Percentiles rank a stretch among this genome's conserved stretches.
Evolutionary conservation across 1,140 invertebrate genomes (phyloP).

Genomic region (Zophobas morio): DNA sequence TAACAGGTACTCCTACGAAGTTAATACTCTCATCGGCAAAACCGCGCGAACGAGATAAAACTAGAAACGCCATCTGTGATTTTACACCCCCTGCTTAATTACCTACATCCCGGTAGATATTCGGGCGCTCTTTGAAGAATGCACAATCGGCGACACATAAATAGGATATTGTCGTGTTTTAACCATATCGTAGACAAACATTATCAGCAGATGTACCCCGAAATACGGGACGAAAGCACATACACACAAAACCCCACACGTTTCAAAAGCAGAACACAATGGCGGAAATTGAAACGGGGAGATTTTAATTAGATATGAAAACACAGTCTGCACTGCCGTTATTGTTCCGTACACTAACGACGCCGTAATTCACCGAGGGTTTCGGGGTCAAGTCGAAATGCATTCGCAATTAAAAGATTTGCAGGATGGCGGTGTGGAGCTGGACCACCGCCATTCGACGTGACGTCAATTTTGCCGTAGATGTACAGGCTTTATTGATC

Average conservation of each 20-base stretch:
- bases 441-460: too few species aligned
- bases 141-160: constrained; percentile 45
- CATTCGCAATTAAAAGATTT: constrained; percentile 46
- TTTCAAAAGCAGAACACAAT: constrained; percentile 46
- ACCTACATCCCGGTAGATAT: constrained; percentile 41
- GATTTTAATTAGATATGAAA: constrained; percentile 59
- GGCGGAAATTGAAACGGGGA: constrained; percentile 57
- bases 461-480: too few species aligned
- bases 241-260: constrained; percentile 34
- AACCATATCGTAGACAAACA: constrained; percentile 42
- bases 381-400: constrained; percentile 48
- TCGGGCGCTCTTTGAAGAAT: constrained; percentile 36
- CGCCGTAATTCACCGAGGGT: constrained; percentile 48
- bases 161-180: constrained; percentile 39
- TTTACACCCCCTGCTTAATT: constrained; percentile 44
- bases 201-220: constrained; percentile 41
- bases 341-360: constrained; percentile 50
- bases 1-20: constrained; percentile 31
- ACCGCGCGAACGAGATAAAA: constrained; percentile 28
- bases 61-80: constrained; percentile 34
- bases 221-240: constrained; percentile 30
- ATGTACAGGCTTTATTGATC: too few species aligned
- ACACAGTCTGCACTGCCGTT: constrained; percentile 45
- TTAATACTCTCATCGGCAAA: constrained; percentile 27
- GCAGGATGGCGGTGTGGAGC: neutral